Evolutionary conservation across 2,888 invertebrate species (phyloP).

Genomic region (Lithodes maja): DNA sequence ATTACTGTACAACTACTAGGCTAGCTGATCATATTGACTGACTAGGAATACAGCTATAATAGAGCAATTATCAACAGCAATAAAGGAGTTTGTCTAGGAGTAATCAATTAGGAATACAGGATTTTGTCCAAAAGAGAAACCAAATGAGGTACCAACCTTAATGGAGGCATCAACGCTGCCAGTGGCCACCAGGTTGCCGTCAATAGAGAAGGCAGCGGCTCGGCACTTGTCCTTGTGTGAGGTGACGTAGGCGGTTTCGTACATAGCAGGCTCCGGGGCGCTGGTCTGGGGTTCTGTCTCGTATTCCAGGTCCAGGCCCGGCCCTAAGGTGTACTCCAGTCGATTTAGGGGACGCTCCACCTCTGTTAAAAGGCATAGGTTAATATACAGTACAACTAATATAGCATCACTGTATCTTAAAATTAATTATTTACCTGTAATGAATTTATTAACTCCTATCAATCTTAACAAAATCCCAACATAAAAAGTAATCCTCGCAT

Average conservation of each 20-base stretch:
- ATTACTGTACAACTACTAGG: too few species aligned
- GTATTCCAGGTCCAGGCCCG: constrained; percentile 93
- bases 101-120: too few species aligned
- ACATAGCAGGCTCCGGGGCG: constrained; percentile 96
- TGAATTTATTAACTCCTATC: too few species aligned
- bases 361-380: constrained; percentile 78
- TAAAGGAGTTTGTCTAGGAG: too few species aligned
- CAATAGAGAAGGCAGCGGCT: constrained; percentile 95
- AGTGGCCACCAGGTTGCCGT: constrained; percentile 97
- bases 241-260: constrained; percentile 99
- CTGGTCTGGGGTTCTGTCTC: constrained; percentile 95
- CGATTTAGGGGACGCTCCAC: constrained; percentile 75
- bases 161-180: constrained; percentile 99
- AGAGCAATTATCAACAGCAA: too few species aligned
- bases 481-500: too few species aligned
- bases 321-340: constrained; percentile 73
- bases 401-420: neutral
- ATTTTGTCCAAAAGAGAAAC: too few species aligned
- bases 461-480: too few species aligned
- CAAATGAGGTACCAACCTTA: constrained; percentile 79
- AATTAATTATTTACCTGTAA: neutral
- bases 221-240: constrained; percentile 91
- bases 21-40: too few species aligned
- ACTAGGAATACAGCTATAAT: too few species aligned
- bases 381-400: neutral